Conservation (phyloP, 2,797 vertebrate species). For the Halcyon chelicuti region DNA sequence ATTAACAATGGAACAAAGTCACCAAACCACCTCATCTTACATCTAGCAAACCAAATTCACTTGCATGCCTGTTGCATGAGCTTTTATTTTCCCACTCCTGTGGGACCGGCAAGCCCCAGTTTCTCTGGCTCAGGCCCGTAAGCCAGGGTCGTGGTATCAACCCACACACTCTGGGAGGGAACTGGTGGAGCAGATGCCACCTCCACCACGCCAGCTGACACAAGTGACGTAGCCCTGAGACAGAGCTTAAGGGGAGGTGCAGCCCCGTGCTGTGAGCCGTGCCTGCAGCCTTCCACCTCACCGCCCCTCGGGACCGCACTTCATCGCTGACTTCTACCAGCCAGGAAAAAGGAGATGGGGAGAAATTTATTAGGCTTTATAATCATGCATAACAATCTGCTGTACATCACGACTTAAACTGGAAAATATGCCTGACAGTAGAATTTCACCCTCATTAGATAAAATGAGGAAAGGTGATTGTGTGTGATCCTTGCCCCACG, state of each 20-base stretch:
- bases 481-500: neutral
- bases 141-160: neutral
- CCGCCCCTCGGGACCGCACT: neutral
- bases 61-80: neutral
- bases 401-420: slow-evolving; percentile 6
- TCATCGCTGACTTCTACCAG: neutral
- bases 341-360: neutral
- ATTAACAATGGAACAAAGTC: neutral
- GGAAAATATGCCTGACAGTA: slow-evolving; percentile 53
- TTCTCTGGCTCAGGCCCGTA: neutral
- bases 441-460: slow-evolving; percentile 65
- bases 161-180: accelerated
- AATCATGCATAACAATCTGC: slow-evolving; percentile 48
- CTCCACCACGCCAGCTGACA: neutral
- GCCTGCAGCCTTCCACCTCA: neutral
- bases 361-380: slow-evolving; percentile 45
- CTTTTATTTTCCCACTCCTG: neutral
- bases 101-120: neutral
- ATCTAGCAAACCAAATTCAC: neutral
- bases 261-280: neutral
- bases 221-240: neutral
- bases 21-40: neutral
- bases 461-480: slow-evolving; percentile 46
- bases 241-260: neutral
- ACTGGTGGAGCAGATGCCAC: neutral